Conservation (phyloP, 2,888 invertebrate genomes). For the Dynastes maya region DNA sequence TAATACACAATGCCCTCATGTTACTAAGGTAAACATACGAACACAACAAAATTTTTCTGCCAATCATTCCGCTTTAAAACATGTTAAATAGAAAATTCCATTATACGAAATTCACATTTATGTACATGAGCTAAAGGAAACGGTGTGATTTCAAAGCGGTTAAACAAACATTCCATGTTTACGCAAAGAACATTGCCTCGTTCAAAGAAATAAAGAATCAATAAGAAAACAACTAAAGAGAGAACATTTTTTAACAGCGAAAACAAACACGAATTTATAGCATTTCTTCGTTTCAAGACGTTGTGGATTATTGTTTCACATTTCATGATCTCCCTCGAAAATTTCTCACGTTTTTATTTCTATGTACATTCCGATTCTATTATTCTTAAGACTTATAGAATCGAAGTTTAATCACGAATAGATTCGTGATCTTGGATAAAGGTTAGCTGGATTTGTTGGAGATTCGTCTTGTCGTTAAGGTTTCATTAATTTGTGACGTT, state of each 20-base stretch:
- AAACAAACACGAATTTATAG: constrained; percentile 7
- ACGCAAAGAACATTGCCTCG: constrained; percentile 24
- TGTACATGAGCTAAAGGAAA: constrained; percentile 20
- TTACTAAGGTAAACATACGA: no score
- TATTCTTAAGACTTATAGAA: not conserved
- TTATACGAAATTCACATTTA: constrained; percentile 8
- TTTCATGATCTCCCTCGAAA: not conserved
- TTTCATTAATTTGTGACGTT: constrained; percentile 15
- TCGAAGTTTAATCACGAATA: constrained; percentile 14
- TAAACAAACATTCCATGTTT: constrained; percentile 24
- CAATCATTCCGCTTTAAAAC: no score
- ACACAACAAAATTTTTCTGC: no score
- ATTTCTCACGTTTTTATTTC: not conserved
- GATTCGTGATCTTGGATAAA: constrained; percentile 18
- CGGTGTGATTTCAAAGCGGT: constrained; percentile 2
- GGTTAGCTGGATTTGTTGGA: not conserved
- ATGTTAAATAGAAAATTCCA: no score
- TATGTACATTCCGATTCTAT: not conserved
- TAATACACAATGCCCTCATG: no score
- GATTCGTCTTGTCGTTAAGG: constrained; percentile 12
- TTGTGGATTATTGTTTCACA: constrained; percentile 5
- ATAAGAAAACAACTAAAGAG: not conserved
- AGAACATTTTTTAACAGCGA: not conserved
- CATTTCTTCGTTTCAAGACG: not conserved
- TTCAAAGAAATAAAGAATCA: constrained; percentile 34